Conservation (phyloP, 2,113 vertebrate genomes). For the Aepyceros melampus region DNA sequence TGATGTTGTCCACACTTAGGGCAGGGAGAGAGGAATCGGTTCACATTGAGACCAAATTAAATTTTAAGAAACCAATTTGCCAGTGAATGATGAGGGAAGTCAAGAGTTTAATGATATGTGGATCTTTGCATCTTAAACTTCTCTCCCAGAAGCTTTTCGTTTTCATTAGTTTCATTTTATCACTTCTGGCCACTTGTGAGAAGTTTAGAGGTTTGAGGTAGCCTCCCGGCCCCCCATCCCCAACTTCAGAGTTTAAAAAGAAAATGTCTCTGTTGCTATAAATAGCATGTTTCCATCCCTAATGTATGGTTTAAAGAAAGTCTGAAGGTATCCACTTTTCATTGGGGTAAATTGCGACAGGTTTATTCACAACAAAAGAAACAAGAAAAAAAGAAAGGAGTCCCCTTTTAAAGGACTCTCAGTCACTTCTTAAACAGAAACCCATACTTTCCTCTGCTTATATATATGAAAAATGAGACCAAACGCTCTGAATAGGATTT, state of each 20-base stretch:
- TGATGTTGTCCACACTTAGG: not conserved
- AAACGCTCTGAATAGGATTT: conserved; percentile 17
- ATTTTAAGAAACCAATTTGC: conserved; percentile 24
- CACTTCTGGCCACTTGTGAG: not conserved
- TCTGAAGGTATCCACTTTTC: not conserved
- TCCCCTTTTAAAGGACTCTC: not conserved
- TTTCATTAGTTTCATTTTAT: not conserved
- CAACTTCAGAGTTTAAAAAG: not conserved
- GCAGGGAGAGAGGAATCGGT: not conserved
- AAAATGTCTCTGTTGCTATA: conserved; percentile 31
- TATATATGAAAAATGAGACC: not conserved
- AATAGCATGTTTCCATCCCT: not conserved
- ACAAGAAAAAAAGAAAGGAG: not conserved
- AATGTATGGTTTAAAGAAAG: conserved; percentile 11
- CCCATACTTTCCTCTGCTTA: not conserved
- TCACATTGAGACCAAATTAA: not conserved
- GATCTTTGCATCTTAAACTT: conserved; percentile 29
- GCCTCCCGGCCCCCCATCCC: not conserved
- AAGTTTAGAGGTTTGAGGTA: conserved; percentile 33
- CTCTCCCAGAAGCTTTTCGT: not conserved
- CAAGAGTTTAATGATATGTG: not conserved
- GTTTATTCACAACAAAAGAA: conserved; percentile 9
- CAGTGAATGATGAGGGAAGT: not conserved
- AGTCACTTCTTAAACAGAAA: not conserved
- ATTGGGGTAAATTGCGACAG: not conserved